Evolutionary conservation across 2,888 invertebrate genomes (phyloP).

Genomic region (Unio delphinus): DNA sequence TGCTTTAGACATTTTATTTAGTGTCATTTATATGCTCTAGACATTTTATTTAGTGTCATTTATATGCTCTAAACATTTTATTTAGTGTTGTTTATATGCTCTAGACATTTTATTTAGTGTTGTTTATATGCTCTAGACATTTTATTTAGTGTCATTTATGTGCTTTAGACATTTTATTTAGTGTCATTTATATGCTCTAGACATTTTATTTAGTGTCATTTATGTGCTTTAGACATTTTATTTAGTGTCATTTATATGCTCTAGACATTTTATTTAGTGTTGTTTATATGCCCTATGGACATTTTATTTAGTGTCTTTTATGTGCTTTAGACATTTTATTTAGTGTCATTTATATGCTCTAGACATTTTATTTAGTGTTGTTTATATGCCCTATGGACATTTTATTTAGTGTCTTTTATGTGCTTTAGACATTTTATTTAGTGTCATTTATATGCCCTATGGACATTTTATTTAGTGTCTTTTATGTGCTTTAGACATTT

Average conservation of each 20-base stretch:
- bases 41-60: slow-evolving; percentile 68
- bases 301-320: neutral
- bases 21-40: slow-evolving; percentile 72
- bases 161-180: slow-evolving; percentile 4
- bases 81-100: neutral
- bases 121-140: neutral
- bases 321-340: neutral
- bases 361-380: neutral
- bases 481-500: slow-evolving; percentile 74
- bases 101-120: neutral
- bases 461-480: neutral
- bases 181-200: neutral
- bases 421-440: neutral
- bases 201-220: neutral
- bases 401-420: slow-evolving; percentile 6
- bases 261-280: slow-evolving; percentile 74
- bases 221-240: neutral
- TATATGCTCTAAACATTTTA: neutral
- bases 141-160: neutral
- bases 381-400: too few species aligned
- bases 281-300: neutral
- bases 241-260: slow-evolving; percentile 46
- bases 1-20: neutral
- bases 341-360: neutral
- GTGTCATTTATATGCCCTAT: neutral